Conservation (phyloP, 64 coral and sea anemone species). For the Stichodactyla helianthus region DNA sequence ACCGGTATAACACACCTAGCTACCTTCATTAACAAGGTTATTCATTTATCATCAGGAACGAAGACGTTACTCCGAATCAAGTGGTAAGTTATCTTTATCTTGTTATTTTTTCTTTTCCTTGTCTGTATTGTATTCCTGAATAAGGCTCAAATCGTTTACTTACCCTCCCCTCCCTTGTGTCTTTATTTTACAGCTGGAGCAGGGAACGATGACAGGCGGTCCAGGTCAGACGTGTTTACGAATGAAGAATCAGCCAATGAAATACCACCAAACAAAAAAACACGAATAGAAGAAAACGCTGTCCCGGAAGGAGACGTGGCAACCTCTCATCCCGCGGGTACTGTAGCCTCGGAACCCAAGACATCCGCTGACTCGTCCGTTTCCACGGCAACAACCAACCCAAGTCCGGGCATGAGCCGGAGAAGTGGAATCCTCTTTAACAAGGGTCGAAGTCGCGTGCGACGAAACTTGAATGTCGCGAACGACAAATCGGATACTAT, state of each 20-base stretch:
- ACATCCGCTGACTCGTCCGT: neutral
- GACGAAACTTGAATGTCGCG: slow-evolving; percentile 50
- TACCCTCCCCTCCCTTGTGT: neutral
- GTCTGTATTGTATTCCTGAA: neutral
- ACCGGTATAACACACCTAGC: too few relatives aligned
- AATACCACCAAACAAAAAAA: slow-evolving; percentile 13
- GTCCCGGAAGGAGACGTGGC: slow-evolving; percentile 5
- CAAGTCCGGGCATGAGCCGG: slow-evolving; percentile 93
- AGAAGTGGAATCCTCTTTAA: slow-evolving; percentile 97
- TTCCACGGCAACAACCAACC: slow-evolving; percentile 79
- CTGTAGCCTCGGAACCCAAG: neutral
- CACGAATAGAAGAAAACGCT: slow-evolving; percentile 3
- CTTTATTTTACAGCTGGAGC: neutral
- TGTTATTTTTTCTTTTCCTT: slow-evolving; percentile 9
- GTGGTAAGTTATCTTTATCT: slow-evolving; percentile 58
- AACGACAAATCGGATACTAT: slow-evolving; percentile 34
- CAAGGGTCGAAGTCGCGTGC: slow-evolving; percentile 73
- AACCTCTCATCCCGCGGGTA: neutral
- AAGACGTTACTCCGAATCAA: slow-evolving; percentile 77
- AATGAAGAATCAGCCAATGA: slow-evolving; percentile 19
- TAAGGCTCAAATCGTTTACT: neutral
- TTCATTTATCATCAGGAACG: slow-evolving; percentile 42
- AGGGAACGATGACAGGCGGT: neutral
- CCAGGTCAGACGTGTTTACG: neutral
- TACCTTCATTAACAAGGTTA: too few relatives aligned